These are phyloP conservation scores for Drosophila antonietae DNA, from an alignment of 2,888 invertebrate species.

Conservation along the genomic window DNA sequence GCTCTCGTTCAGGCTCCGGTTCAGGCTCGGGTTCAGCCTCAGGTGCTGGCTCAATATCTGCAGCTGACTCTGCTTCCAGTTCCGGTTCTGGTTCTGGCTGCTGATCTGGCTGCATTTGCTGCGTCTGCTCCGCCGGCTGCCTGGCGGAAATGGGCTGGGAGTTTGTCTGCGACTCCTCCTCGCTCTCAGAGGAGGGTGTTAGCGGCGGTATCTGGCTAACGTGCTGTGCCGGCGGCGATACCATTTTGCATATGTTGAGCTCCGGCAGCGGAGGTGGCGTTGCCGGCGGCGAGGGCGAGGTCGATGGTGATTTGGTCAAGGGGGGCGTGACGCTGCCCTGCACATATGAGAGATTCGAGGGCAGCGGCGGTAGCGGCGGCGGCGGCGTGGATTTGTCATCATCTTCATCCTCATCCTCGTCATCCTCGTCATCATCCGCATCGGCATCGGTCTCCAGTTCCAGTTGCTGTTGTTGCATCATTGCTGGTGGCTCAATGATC, in stretches of 20 bases:
- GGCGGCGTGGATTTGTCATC: conserved; percentile 78
- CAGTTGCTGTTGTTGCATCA: conserved; percentile 24
- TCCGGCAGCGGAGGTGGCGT: conserved; percentile 82
- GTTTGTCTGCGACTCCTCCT: conserved; percentile 81
- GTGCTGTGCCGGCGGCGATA: conserved; percentile 80
- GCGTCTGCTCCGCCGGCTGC: conserved; percentile 17
- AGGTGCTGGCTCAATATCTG: not conserved
- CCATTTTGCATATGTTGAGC: conserved; percentile 67
- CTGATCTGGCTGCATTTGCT: not conserved
- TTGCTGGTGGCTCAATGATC: conserved; percentile 37
- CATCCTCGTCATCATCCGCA: conserved; percentile 55
- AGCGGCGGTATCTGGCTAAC: conserved; percentile 71
- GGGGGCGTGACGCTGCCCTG: conserved; percentile 77
- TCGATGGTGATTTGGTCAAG: conserved; percentile 79
- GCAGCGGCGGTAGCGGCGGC: conserved; percentile 82
- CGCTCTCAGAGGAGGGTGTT: conserved; percentile 82
- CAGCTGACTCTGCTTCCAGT: conserved; percentile 18
- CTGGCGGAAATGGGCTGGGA: conserved; percentile 64
- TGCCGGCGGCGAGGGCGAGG: conserved; percentile 83
- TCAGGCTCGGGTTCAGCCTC: conserved; percentile 23
- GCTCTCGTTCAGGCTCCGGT: conserved; percentile 7
- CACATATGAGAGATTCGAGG: conserved; percentile 81
- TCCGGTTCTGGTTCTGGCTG: conserved; percentile 4
- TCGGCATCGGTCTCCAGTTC: conserved; percentile 53
- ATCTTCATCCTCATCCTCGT: conserved; percentile 73